phyloP scores from a whole-genome alignment of 1,140 invertebrate genomes.

The Hyposmocoma kahamanoa region DNA sequence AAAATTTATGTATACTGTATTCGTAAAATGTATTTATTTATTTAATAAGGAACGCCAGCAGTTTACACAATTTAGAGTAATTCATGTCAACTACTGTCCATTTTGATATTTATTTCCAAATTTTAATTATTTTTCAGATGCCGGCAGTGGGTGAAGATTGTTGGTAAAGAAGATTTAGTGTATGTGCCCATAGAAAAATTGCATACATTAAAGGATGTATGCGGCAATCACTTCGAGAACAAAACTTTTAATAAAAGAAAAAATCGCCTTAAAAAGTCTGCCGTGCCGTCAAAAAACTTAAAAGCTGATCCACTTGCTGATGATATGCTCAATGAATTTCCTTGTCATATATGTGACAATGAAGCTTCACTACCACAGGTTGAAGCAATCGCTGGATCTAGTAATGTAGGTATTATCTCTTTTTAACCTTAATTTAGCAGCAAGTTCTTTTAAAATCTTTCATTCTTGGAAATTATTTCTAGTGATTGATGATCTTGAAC shows the following conservation, averaged over 20 bases:
- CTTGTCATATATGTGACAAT: background rate
- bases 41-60: background rate
- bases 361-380: background rate
- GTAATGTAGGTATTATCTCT: no score
- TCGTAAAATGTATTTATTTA: background rate
- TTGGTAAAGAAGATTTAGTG: slow-evolving; percentile 19
- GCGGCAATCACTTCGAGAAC: slow-evolving; percentile 13
- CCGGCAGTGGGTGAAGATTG: slow-evolving; percentile 8
- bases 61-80: background rate
- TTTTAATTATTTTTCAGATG: background rate
- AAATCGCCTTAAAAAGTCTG: slow-evolving; percentile 10
- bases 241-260: slow-evolving; percentile 16
- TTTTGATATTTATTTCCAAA: background rate
- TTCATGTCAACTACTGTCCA: background rate
- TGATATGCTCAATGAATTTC: background rate
- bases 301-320: background rate
- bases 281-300: slow-evolving; percentile 1
- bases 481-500: no score
- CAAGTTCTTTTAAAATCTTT: no score
- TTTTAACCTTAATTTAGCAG: no score
- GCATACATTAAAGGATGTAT: slow-evolving; percentile 15
- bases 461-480: no score
- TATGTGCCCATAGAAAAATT: slow-evolving; percentile 22
- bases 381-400: background rate
- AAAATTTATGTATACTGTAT: background rate